These are phyloP conservation scores for Gnathonemus longibarbis DNA, from an alignment of 2,113 vertebrate species.

Conservation along the genomic window DNA sequence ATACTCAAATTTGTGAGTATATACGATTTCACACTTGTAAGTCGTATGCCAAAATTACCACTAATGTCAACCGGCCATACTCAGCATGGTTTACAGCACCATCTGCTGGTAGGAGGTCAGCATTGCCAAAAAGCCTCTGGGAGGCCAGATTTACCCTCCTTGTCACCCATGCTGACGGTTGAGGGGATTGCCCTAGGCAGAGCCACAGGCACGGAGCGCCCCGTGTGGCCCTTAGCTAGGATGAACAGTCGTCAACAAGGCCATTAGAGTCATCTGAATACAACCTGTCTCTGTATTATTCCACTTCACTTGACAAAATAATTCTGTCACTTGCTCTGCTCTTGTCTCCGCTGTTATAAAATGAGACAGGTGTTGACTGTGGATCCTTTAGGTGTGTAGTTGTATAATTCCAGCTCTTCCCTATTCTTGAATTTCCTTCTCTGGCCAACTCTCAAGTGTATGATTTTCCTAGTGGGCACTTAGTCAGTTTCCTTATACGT, in stretches of 20 bases:
- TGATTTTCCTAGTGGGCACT: not conserved
- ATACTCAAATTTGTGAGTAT: not conserved
- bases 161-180: slow-evolving; percentile 32
- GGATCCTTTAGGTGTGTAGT: slow-evolving; percentile 11
- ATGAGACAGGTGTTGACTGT: slow-evolving; percentile 24
- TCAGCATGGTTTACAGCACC: slow-evolving; percentile 12
- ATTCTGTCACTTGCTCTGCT: slow-evolving; percentile 32
- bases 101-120: slow-evolving; percentile 31
- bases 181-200: slow-evolving; percentile 38
- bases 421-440: slow-evolving; percentile 10
- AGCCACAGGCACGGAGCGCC: slow-evolving; percentile 37
- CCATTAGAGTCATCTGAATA: slow-evolving; percentile 39
- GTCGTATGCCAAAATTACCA: not conserved
- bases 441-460: slow-evolving; percentile 2
- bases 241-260: slow-evolving; percentile 33
- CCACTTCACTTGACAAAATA: slow-evolving; percentile 46
- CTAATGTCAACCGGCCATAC: not conserved
- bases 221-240: slow-evolving; percentile 34
- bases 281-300: slow-evolving; percentile 44
- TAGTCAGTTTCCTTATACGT: slow-evolving; percentile 8
- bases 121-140: slow-evolving; percentile 21
- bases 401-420: slow-evolving; percentile 17
- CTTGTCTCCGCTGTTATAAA: slow-evolving; percentile 26
- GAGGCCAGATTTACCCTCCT: slow-evolving; percentile 33
- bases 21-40: not conserved